phyloP scores from a whole-genome alignment of 2,888 invertebrate genomes.

The Orthosia incerta region DNA sequence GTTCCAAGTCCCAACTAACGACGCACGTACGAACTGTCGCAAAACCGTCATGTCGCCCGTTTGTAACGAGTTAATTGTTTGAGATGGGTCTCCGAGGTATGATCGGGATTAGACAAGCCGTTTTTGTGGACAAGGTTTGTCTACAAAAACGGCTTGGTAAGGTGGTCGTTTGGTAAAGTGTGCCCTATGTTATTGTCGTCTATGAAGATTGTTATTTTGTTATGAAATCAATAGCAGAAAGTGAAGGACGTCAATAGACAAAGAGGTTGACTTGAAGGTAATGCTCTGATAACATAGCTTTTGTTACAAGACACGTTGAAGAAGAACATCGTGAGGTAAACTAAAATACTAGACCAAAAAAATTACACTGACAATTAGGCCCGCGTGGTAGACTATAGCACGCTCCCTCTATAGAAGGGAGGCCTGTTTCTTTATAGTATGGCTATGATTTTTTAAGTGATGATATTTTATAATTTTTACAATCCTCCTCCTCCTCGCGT shows the following conservation, averaged over 20 bases:
- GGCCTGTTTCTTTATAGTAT: too few relatives aligned
- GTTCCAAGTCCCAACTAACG: conserved; percentile 50
- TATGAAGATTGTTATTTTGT: neutral
- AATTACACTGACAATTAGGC: neutral
- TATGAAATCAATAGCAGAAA: neutral
- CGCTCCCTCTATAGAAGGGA: too few relatives aligned
- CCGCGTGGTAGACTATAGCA: neutral
- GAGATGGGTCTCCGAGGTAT: conserved; percentile 23
- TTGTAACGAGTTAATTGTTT: conserved; percentile 54
- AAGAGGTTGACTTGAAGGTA: neutral
- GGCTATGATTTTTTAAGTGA: neutral
- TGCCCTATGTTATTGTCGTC: neutral
- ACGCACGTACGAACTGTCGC: conserved; percentile 48
- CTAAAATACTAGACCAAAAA: neutral
- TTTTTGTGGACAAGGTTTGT: neutral
- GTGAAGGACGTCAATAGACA: neutral
- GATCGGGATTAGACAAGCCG: neutral
- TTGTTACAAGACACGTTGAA: neutral
- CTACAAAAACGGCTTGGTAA: too few relatives aligned
- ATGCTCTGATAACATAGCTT: neutral
- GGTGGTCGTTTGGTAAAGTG: neutral
- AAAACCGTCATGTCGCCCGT: conserved; percentile 41
- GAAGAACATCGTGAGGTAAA: neutral
- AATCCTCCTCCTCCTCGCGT: too few relatives aligned
- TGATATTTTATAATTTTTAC: neutral